A percentile compares a stretch with the other conserved stretches of the same genome.
phyloP scores from a whole-genome alignment of 1,140 invertebrate genomes.

The Sminthurinus signatus region DNA sequence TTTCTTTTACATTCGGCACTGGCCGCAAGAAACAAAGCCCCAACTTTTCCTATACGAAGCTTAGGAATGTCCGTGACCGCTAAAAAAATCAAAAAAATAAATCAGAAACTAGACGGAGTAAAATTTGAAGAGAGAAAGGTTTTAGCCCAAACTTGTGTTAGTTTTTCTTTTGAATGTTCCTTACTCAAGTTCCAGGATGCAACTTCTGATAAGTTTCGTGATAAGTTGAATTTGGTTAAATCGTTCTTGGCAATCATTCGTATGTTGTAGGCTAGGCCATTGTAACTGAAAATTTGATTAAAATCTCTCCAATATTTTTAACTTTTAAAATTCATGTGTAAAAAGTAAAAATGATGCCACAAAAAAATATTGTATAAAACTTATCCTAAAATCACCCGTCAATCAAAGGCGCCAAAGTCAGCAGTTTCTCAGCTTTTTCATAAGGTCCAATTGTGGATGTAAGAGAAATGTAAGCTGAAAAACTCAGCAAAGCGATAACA shows the following conservation, averaged over 20 bases:
- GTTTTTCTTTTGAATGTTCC: slow-evolving; percentile 1
- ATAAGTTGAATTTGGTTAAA: slow-evolving; percentile 31
- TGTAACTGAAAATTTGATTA: slow-evolving; percentile 20
- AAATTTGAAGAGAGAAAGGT: no score
- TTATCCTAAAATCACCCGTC: slow-evolving; percentile 32
- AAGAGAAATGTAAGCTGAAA: no score
- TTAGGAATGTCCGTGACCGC: slow-evolving; percentile 29
- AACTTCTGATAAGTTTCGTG: slow-evolving; percentile 23
- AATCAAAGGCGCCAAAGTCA: slow-evolving; percentile 25
- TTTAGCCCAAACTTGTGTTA: no score
- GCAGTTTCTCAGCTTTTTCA: slow-evolving; percentile 30
- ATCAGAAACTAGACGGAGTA: background rate
- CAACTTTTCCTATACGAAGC: slow-evolving; percentile 63
- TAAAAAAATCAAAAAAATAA: background rate
- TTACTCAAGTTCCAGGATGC: slow-evolving; percentile 20
- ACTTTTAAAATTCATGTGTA: no score
- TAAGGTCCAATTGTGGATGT: slow-evolving; percentile 8
- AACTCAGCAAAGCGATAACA: no score
- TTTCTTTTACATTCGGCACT: background rate
- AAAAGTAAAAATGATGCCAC: no score
- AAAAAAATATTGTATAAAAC: background rate
- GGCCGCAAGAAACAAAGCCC: no score
- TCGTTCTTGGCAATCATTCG: slow-evolving; percentile 26
- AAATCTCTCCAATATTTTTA: no score
- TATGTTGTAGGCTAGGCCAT: slow-evolving; percentile 33